phyloP scores from a whole-genome alignment of 2,113 vertebrate species.

The Heterotilapia buettikoferi region DNA sequence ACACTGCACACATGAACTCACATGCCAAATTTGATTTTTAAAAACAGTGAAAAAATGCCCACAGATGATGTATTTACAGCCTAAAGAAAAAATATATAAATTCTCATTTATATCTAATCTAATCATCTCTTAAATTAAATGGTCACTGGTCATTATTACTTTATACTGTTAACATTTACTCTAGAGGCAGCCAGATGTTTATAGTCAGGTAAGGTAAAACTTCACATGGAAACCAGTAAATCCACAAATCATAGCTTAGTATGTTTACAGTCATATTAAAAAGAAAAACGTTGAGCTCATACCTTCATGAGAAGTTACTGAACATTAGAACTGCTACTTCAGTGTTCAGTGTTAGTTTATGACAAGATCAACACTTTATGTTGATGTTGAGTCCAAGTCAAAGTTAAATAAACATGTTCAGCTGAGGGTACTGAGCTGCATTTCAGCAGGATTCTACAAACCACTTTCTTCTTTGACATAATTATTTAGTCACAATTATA shows the following conservation, averaged over 20 bases:
- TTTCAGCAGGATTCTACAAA: neutral
- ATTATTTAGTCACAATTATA: neutral
- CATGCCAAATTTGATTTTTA: neutral
- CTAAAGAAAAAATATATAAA: neutral
- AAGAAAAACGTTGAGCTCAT: neutral
- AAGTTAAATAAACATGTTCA: rapidly evolving
- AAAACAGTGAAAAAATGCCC: neutral
- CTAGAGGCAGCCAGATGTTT: neutral
- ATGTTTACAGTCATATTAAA: neutral
- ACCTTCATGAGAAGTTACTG: neutral
- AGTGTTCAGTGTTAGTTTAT: neutral
- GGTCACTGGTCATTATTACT: neutral
- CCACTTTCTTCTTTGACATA: rapidly evolving
- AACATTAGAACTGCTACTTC: neutral
- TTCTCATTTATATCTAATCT: neutral
- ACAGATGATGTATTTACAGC: neutral
- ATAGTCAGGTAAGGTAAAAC: neutral
- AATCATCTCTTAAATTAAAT: neutral
- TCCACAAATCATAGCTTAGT: neutral
- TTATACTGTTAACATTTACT: neutral
- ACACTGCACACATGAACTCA: neutral
- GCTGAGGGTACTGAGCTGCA: neutral
- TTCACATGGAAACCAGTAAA: neutral
- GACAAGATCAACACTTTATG: neutral
- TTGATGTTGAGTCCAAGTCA: neutral